Base-by-base conservation (phyloP, 2,888 invertebrate genomes). In the Drosophila infuscata region DNA sequence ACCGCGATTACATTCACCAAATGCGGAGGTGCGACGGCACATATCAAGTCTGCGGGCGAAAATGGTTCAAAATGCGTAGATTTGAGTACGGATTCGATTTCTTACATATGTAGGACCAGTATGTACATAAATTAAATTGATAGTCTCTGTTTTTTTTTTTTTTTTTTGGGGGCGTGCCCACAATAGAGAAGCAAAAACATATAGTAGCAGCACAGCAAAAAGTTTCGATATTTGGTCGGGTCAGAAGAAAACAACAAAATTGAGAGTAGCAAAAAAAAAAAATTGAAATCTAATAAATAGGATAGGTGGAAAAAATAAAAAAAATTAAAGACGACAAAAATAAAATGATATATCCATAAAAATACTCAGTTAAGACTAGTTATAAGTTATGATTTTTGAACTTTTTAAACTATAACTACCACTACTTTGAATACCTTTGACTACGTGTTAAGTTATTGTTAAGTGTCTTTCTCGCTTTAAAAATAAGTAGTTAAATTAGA, bases 1-100 rank as follows among this genome's bases (percentile, higher is more conserved):
- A 95, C 98, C 98, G 95, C 98, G 96, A 96, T 98, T 98, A 96
- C 98, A 98, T 94, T 96, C 96, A 94, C 97, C 98, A 95, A 96
- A 97, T 94, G 97, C 96, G 95, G 96, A 97, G 95, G 97, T 96
- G 95, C 98, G 96, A 95, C 98, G 96, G 97, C 98, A 98, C 98
- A 98, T 98, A 97, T 98, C 98, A 96, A 98, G 97, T 97, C 98
- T 98, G 97, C 94, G 97, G 97, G 82, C 86, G 91, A 89, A 88
- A 90, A 83, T 88, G 70, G 69, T 82, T 82, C 69, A 77, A 86
- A 88, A 86, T 89, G 81, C 88, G 88, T 89, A 70, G 79, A 88
- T 53, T 82, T 94, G 76, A 83, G 78, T 88, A 74, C 69, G 58
- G 59, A 43, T 88, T 74, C 62, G 48, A 57, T 74, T 48, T 53